Percentiles rank a stretch among this genome's conserved stretches.
Conservation (phyloP, 1,140 invertebrate species). For the Hypsibius dujardini region DNA sequence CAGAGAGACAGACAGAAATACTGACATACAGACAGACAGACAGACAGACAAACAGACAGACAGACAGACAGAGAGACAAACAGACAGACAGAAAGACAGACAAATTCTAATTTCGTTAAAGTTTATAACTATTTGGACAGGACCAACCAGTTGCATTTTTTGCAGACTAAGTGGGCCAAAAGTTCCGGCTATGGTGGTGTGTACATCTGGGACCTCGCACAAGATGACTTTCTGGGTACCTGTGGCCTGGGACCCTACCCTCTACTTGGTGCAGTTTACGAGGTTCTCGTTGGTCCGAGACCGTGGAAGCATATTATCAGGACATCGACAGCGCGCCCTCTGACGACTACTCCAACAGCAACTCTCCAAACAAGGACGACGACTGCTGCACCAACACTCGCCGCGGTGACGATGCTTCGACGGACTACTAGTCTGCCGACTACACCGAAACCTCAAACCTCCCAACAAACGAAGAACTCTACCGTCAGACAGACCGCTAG, state of each 20-base stretch:
- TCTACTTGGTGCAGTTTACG: not conserved
- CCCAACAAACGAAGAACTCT: too few relatives aligned
- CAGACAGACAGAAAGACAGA: too few relatives aligned
- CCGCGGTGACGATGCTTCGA: not conserved
- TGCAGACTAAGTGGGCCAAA: not conserved
- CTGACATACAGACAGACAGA: too few relatives aligned
- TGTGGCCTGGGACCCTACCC: slow-evolving; percentile 9
- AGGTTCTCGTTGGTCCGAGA: slow-evolving; percentile 3
- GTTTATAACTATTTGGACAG: not conserved
- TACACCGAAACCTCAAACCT: too few relatives aligned
- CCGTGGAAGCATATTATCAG: not conserved
- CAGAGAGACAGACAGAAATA: too few relatives aligned
- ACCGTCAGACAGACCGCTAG: not conserved
- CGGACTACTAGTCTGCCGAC: too few relatives aligned
- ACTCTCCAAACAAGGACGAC: not conserved
- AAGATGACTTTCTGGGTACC: slow-evolving; percentile 9
- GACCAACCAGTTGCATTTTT: not conserved
- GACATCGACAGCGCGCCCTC: not conserved
- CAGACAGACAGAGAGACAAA: too few relatives aligned
- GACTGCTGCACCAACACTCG: not conserved
- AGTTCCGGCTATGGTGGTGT: slow-evolving; percentile 9
- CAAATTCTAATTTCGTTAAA: too few relatives aligned
- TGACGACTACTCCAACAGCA: not conserved
- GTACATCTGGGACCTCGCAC: slow-evolving; percentile 6
- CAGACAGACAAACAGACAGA: too few relatives aligned